Evolutionary conservation across 2,797 vertebrate species (phyloP).

Genomic region (Sparidentex hasta): DNA sequence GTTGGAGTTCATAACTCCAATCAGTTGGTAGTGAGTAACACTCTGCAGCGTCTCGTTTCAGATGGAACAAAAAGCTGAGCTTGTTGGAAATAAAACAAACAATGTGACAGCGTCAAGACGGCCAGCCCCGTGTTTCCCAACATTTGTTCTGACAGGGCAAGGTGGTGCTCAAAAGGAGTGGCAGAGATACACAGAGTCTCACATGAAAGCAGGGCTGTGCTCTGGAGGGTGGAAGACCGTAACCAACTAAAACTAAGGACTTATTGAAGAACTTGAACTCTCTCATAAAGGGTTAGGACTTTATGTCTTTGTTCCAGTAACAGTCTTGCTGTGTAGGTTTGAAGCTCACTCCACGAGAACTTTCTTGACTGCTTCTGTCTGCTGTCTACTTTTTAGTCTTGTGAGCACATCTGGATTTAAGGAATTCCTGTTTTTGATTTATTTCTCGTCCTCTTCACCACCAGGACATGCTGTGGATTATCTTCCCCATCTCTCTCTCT

Average conservation of each 20-base stretch:
- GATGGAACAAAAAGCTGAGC: constrained; percentile 3
- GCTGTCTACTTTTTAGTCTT: not conserved
- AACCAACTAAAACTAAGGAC: not conserved
- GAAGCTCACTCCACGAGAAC: constrained; percentile 24
- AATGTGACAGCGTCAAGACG: constrained; percentile 41
- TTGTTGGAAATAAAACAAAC: constrained; percentile 61
- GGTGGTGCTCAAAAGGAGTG: constrained; percentile 78
- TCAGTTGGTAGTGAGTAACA: not conserved
- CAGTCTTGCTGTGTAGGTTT: constrained; percentile 4
- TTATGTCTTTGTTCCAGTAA: not conserved
- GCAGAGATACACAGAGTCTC: constrained; percentile 46
- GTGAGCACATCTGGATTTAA: constrained; percentile 25
- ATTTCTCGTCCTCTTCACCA: constrained; percentile 2
- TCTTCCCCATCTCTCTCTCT: constrained; percentile 82
- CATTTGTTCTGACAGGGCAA: constrained; percentile 58
- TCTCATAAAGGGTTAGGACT: not conserved
- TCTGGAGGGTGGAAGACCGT: constrained; percentile 36
- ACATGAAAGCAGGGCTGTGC: constrained; percentile 42
- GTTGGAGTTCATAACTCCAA: not conserved
- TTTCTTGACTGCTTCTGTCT: not conserved
- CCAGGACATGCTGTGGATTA: constrained; percentile 81
- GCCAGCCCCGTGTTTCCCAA: constrained; percentile 70
- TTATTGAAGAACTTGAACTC: constrained; percentile 3
- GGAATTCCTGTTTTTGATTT: not conserved
- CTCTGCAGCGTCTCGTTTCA: not conserved